phyloP scores from a whole-genome alignment of 2,113 vertebrate genomes.

The Oenanthe oenanthe region DNA sequence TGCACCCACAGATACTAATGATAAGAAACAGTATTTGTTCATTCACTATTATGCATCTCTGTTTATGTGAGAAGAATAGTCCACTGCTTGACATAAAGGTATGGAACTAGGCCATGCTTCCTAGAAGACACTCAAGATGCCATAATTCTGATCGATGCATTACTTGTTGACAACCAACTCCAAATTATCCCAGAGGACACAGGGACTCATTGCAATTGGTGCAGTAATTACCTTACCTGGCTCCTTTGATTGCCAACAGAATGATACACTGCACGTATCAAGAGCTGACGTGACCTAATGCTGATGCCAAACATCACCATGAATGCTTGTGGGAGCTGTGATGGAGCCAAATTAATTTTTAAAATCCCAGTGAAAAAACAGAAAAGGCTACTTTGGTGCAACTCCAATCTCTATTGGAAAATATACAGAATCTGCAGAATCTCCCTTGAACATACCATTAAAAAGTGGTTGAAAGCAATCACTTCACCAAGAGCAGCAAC shows the following conservation, averaged over 20 bases:
- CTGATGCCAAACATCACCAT: neutral
- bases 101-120: constrained; percentile 6
- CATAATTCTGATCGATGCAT: rapidly evolving
- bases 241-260: neutral
- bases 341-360: neutral
- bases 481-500: neutral
- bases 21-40: neutral
- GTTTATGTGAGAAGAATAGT: neutral
- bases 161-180: neutral
- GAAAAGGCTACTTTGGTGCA: neutral
- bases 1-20: neutral
- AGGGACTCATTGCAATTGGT: neutral
- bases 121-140: neutral
- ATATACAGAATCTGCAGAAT: neutral
- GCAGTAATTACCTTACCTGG: neutral
- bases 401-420: neutral
- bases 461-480: neutral
- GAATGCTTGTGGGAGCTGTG: neutral
- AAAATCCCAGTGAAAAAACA: neutral
- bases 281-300: neutral
- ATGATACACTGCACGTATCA: neutral
- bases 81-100: neutral
- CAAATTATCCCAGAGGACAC: neutral
- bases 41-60: neutral
- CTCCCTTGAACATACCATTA: neutral